Percentiles rank a stretch among this genome's conserved stretches.
Evolutionary conservation across 2,113 vertebrate species (phyloP).

Genomic region (Alaudala cheleensis): DNA sequence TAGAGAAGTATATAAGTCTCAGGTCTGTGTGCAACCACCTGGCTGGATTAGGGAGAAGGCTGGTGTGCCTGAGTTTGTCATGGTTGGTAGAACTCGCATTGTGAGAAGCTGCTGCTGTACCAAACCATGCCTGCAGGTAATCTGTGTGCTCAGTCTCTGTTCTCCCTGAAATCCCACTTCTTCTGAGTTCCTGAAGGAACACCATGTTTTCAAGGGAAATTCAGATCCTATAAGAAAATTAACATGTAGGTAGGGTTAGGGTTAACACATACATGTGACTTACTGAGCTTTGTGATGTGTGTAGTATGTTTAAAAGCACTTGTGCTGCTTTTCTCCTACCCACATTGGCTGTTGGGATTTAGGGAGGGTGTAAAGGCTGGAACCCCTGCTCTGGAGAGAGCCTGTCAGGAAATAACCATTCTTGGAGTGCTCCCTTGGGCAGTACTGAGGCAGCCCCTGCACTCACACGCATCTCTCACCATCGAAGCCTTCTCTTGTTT

Average conservation of each 20-base stretch:
- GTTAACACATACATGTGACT: not conserved
- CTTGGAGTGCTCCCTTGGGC: not conserved
- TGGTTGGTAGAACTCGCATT: not conserved
- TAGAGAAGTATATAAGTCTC: too few species aligned
- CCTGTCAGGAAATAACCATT: not conserved
- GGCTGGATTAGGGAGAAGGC: not conserved
- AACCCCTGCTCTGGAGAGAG: not conserved
- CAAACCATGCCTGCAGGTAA: not conserved
- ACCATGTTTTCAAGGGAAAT: not conserved
- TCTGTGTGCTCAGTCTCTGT: not conserved
- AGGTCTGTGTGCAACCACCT: not conserved
- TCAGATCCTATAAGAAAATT: not conserved
- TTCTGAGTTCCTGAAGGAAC: not conserved
- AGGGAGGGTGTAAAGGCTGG: not conserved
- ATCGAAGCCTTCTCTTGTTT: not conserved
- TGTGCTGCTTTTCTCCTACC: not conserved
- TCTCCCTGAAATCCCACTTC: not conserved
- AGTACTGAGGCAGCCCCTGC: not conserved
- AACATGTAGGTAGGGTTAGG: too few species aligned
- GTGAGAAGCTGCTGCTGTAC: not conserved
- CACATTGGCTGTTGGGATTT: not conserved
- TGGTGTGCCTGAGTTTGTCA: fast-evolving
- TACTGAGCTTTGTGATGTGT: not conserved
- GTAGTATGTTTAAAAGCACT: not conserved
- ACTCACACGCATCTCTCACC: not conserved